Base-by-base conservation (phyloP, 1,140 invertebrate genomes). In the Nixonia krombeini region DNA sequence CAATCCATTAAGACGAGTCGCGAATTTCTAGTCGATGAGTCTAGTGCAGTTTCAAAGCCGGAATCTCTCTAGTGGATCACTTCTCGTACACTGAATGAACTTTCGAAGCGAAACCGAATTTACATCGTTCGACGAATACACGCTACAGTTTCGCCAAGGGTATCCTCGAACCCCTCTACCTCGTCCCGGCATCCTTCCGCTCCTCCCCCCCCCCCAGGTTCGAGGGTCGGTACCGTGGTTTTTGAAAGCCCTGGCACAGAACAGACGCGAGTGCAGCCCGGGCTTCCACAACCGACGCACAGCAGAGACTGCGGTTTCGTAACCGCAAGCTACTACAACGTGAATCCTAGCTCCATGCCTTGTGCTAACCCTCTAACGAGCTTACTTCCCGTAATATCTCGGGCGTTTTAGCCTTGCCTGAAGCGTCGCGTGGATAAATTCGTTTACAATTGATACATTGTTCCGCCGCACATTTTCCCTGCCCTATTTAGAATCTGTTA, bases 311-410 rank as follows among this genome's bases (percentile, higher is more conserved):
- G 78, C 58, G 79, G 79, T 79, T 84, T 73, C 57, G 35, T 73
- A 73, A 81, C 81, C 81, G 45, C 80, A 82, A 83, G 75, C 78
- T 81, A 73, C 75, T 82, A 76, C 73, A 74, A 76, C 67, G 66
- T 53, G 68, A 74, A 75, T 78, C 53, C 70, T 67, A 62, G 56
- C 50, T 61, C 58, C 58, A 56, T 64, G 59, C 57, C 52, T 61
- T 63, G 49, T 55, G 67, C 73, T 79, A 78, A 79, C 75, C 76
- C 73, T 76, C 71, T 81, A 81, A 81, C 79, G 75, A 82, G 80
- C 78, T 82, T 81, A 79, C 79, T 81, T 82, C 75, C 62, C 69
- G 71, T 81, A 78, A 81, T 82, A 82, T 79, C 72, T 77, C 55
- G 70, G 61, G 69, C 74, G 74, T 77, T 80, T 79, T 80, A 79